Evolutionary conservation across 2,888 invertebrate genomes (phyloP).

Genomic region (Blastobasis lacticolella): DNA sequence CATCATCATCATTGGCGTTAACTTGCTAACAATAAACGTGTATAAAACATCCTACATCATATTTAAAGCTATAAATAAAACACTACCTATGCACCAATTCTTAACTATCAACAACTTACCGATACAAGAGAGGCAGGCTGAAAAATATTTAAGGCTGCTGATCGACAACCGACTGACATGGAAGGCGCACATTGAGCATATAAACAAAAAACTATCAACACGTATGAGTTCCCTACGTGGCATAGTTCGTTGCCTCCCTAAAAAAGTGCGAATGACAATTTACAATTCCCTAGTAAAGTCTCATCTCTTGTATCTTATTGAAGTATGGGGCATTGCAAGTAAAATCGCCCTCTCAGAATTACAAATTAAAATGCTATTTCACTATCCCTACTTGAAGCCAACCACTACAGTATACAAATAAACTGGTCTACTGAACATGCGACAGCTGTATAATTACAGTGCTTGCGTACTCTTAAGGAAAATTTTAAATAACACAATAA

Average conservation of each 20-base stretch:
- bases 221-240: background rate
- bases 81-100: background rate
- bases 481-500: background rate
- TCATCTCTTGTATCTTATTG: constrained; percentile 1
- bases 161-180: too few species aligned
- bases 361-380: constrained; percentile 5
- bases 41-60: background rate
- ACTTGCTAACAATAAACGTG: background rate
- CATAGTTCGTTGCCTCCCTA: constrained; percentile 1
- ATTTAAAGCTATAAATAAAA: background rate
- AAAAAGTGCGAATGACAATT: background rate
- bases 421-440: background rate
- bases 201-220: too few species aligned
- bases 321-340: constrained; percentile 6
- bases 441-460: background rate
- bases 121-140: background rate
- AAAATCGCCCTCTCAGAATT: constrained; percentile 1
- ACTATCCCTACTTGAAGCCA: background rate
- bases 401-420: background rate
- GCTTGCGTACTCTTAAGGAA: background rate
- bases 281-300: constrained; percentile 4
- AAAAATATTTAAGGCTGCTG: too few species aligned
- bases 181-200: too few species aligned
- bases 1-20: too few species aligned
- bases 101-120: background rate